Base-by-base conservation (phyloP, 1,140 invertebrate species). In the Drosophila parabipectinata region DNA sequence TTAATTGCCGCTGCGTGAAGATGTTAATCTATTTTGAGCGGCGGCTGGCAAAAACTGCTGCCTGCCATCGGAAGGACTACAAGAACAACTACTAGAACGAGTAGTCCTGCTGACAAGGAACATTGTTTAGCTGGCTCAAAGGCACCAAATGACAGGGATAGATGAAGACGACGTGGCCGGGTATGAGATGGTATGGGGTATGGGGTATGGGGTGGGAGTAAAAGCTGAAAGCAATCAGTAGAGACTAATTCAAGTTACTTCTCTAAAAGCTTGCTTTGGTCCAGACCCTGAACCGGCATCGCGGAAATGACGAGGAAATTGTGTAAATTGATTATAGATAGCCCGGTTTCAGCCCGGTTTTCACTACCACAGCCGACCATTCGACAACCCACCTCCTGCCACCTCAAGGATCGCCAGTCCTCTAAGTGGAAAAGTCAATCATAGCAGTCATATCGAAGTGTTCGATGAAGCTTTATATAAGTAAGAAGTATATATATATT, bases 311-410 rank as follows among this genome's bases (percentile, higher is more conserved):
- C 66, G 56, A 77, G 76, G 77, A 84, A 84, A 84, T 84, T 85
- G 81, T 80, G 56, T 80, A 84, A 84, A 84, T 84, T 84, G 77
- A 85, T 84, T 84, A 84, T 79, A 84, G 80, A 84, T 84, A 79
- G 72, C 72, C 79, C 41, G 66, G 59, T 66, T 62, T 57, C 72
- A 67, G 58, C 44, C 56, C 45, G 47, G 51, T 44, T 44, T 44
- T 44, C 41, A 14, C n/a, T 44, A 18, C 44, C 37, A 53, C 44
- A 15, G 24, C 54, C 54, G 28, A 37, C 61, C 50, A 48, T 18
- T n/a, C 14, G 9, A 48, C 34, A 47, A 28, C 54, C 41, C 14
- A 26, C 44, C 12, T 54, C 59, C 58, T n/a, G 5, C 2, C 1
- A 51, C 48, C 48, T 28, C 21, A 26, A 18, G 10, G 15, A 41